Evolutionary conservation across 2,797 vertebrate species (phyloP).

Genomic region (Podargus strigoides): DNA sequence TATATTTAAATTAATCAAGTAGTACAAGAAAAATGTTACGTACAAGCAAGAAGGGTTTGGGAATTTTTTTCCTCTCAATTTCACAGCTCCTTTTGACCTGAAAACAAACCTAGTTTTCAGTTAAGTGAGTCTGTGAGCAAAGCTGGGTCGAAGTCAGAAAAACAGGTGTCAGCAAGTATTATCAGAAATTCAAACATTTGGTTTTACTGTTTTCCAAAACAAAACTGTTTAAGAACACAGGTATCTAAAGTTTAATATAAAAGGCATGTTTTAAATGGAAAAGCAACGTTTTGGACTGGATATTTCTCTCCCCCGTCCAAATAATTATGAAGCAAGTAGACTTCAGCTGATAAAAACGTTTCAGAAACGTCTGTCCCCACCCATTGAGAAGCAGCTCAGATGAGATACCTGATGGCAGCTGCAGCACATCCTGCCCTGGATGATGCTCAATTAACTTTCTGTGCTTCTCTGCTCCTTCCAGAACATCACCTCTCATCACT

Average conservation of each 20-base stretch:
- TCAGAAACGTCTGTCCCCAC: not conserved
- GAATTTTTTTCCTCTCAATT: not conserved
- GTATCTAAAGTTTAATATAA: not conserved
- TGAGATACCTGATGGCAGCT: not conserved
- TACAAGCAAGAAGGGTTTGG: not conserved
- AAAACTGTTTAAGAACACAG: not conserved
- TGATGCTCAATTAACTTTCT: not conserved
- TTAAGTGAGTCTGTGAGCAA: not conserved
- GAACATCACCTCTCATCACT: not conserved
- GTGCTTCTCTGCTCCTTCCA: not conserved
- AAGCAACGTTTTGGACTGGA: not conserved
- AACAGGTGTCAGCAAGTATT: not conserved
- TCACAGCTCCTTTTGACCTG: not conserved
- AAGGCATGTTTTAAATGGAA: not conserved
- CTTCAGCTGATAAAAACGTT: not conserved
- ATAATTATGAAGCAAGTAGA: not conserved
- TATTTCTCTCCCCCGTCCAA: fast-evolving
- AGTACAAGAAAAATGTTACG: not conserved
- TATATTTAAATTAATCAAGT: not conserved
- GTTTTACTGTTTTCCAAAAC: not conserved
- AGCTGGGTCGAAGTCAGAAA: not conserved
- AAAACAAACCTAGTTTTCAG: not conserved
- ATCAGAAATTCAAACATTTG: not conserved
- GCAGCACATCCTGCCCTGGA: not conserved
- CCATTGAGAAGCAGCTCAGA: not conserved